Evolutionary conservation across 2,113 vertebrate genomes (phyloP).

Genomic region (Cavia porcellus): DNA sequence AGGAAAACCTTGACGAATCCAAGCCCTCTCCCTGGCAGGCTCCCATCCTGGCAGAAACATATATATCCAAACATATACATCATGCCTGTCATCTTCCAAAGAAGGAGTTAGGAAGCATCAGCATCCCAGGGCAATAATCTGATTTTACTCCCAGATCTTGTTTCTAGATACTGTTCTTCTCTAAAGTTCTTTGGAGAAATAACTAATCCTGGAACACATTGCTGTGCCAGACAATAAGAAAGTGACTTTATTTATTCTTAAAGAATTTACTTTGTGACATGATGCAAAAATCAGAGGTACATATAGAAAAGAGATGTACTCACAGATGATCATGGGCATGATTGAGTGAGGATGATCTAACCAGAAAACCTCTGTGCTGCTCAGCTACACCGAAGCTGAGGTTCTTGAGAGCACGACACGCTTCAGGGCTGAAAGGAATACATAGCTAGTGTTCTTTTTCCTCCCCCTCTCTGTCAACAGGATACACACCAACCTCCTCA

Average conservation of each 20-base stretch:
- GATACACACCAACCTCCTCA: slow-evolving; percentile 82
- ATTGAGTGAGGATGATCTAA: too few relatives aligned
- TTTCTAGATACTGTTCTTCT: neutral
- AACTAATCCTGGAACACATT: neutral
- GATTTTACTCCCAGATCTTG: slow-evolving; percentile 19
- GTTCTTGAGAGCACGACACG: too few relatives aligned
- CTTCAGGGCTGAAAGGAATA: too few relatives aligned
- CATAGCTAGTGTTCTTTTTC: slow-evolving; percentile 83
- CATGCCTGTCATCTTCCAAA: neutral
- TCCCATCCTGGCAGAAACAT: neutral
- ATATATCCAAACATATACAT: too few relatives aligned
- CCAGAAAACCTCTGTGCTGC: too few relatives aligned
- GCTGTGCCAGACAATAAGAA: slow-evolving; percentile 27
- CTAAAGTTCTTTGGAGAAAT: neutral
- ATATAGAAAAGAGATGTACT: too few relatives aligned
- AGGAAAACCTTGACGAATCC: neutral
- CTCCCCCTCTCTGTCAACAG: slow-evolving; percentile 91
- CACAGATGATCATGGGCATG: too few relatives aligned
- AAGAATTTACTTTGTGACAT: too few relatives aligned
- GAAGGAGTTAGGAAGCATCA: neutral
- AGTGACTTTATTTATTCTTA: neutral
- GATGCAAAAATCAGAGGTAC: too few relatives aligned
- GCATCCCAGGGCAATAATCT: neutral
- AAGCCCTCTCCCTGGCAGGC: neutral
- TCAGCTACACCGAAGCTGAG: too few relatives aligned